These are phyloP conservation scores for Clitarchus hookeri DNA, from an alignment of 2,888 invertebrate genomes.

Conservation along the genomic window DNA sequence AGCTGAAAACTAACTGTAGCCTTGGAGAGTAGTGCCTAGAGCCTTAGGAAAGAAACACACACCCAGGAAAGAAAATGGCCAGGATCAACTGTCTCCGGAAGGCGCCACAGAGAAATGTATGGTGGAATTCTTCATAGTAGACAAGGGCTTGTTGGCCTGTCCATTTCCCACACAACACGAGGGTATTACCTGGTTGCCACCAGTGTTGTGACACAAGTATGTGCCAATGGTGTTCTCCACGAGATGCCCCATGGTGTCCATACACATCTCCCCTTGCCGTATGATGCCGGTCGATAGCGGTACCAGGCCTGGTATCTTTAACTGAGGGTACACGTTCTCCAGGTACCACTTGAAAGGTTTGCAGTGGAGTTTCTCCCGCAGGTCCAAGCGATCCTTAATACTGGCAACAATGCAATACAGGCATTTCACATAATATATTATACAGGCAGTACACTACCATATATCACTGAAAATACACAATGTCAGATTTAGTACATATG, in stretches of 20 bases:
- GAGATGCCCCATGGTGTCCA: slow-evolving; percentile 93
- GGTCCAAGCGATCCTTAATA: slow-evolving; percentile 79
- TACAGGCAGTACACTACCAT: no score
- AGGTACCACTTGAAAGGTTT: slow-evolving; percentile 96
- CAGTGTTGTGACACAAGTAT: slow-evolving; percentile 93
- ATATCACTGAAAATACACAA: no score
- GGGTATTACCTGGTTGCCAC: slow-evolving; percentile 81
- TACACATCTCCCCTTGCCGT: slow-evolving; percentile 79
- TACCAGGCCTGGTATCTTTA: slow-evolving; percentile 69
- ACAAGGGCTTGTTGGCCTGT: no score
- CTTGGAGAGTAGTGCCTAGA: no score
- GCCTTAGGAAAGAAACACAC: no score
- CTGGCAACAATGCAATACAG: slow-evolving; percentile 57
- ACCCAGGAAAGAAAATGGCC: no score
- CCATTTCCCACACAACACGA: no score
- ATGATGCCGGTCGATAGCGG: slow-evolving; percentile 69
- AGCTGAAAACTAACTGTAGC: no score
- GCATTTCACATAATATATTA: background rate
- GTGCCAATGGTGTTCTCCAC: slow-evolving; percentile 85
- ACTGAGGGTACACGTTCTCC: slow-evolving; percentile 89
- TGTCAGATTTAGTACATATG: no score
- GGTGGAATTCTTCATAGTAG: no score
- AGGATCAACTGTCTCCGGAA: no score
- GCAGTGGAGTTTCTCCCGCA: slow-evolving; percentile 82
- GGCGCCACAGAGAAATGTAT: no score